Base-by-base conservation (phyloP, 1,140 invertebrate species). In the Orchesella cincta region DNA sequence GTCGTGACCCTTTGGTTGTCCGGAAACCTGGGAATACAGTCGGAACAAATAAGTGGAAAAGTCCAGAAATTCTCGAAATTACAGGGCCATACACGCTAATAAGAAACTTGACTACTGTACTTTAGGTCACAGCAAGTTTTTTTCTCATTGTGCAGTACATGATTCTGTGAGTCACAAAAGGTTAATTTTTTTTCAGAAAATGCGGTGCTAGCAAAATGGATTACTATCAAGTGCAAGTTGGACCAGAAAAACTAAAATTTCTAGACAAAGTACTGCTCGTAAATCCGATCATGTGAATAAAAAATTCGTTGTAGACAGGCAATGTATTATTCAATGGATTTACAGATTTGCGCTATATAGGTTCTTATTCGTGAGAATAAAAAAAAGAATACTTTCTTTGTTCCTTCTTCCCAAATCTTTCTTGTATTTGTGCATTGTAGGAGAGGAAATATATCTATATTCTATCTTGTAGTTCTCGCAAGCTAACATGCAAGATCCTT, bases 1-100 rank as follows among this genome's bases (percentile, higher is more conserved):
- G 74, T 23, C 76, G 29, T 26, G 82, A 83, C 87, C 92, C 90
- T 87, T 95, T 96, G 20, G 95, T 96, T 46, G 95, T 97, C 77
- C 94, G 90, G 84, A 97, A 97, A 74, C 90, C 96, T 90, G 87
- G 83, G 75, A 86, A 8, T 46, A 46, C 8, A 46, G 20, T 12
- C 39, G 20, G 20, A 46, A 46, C 39, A 46, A 12, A 46, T 46
- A 8, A 46, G 20, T 46, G 39, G 39, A 12, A 8, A 46, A 20
- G 8, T 46, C 8, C 39, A 46, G 20, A 12, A 8, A 46, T 46
- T 46, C 39, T 46, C 20, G n/a, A n/a, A n/a, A n/a, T n/a, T n/a
- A n/a, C n/a, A n/a, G n/a, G n/a, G n/a, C n/a, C n/a, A n/a, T n/a
- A n/a, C n/a, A n/a, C n/a, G n/a, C n/a, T n/a, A n/a, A n/a, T n/a